Conservation (phyloP, 2,888 invertebrate genomes). For the Eristalis tenax region DNA sequence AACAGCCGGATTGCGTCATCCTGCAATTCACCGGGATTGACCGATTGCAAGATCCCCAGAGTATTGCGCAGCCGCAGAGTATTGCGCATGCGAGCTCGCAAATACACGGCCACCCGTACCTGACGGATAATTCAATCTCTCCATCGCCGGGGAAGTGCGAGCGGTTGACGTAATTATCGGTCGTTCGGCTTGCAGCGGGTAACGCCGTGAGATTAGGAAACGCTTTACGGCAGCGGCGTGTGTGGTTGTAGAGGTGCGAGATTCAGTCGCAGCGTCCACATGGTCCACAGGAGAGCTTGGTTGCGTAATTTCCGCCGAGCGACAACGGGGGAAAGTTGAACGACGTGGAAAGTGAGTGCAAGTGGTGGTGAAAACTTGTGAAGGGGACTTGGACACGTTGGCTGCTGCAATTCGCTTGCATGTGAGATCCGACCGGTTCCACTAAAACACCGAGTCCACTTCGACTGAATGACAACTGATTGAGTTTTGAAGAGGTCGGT, state of each 20-base stretch:
- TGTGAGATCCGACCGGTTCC: background rate
- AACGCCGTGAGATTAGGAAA: background rate
- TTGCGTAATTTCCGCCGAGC: constrained; percentile 55
- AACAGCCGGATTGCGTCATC: constrained; percentile 20
- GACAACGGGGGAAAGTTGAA: constrained; percentile 25
- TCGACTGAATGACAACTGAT: background rate
- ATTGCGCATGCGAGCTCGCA: constrained; percentile 1
- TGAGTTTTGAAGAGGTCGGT: background rate
- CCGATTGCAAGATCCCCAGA: constrained; percentile 43
- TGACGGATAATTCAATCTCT: background rate
- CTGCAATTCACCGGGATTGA: background rate
- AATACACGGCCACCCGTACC: background rate
- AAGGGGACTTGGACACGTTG: background rate
- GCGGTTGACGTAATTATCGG: constrained; percentile 2
- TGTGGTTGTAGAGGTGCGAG: background rate
- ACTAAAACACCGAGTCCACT: background rate
- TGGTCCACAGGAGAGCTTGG: background rate
- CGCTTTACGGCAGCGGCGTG: background rate
- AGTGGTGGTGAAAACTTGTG: background rate
- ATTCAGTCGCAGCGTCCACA: background rate
- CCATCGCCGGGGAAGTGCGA: constrained; percentile 6
- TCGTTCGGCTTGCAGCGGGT: background rate
- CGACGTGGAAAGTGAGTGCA: constrained; percentile 19
- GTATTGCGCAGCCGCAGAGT: background rate
- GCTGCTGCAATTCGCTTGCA: background rate